Percentiles rank a stretch among this genome's conserved stretches.
Conservation (phyloP, 2,888 invertebrate genomes). For the Torymus texanus region DNA sequence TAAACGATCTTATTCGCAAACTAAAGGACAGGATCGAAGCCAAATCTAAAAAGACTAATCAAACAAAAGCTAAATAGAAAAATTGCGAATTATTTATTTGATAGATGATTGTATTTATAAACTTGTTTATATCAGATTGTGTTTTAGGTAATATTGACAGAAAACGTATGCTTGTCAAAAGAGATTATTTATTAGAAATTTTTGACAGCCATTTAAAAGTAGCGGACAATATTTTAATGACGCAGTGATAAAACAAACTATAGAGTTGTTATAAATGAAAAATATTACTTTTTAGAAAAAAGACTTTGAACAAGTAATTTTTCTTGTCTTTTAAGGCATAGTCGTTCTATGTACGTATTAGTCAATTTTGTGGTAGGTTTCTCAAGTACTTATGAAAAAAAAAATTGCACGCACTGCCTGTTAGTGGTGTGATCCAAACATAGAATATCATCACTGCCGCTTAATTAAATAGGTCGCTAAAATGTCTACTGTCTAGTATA, state of each 20-base stretch:
- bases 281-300: slow-evolving; percentile 52
- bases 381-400: slow-evolving; percentile 40
- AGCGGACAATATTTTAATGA: slow-evolving; percentile 51
- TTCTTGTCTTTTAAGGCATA: slow-evolving; percentile 51
- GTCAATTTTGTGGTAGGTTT: slow-evolving; percentile 56
- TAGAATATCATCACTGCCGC: slow-evolving; percentile 52
- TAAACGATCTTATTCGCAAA: slow-evolving; percentile 76
- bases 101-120: slow-evolving; percentile 54
- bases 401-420: slow-evolving; percentile 41
- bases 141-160: slow-evolving; percentile 47
- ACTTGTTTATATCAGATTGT: slow-evolving; percentile 50
- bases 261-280: slow-evolving; percentile 43
- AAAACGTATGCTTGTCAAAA: slow-evolving; percentile 47
- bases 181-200: slow-evolving; percentile 53
- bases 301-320: slow-evolving; percentile 47
- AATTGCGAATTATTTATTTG: slow-evolving; percentile 53
- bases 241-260: slow-evolving; percentile 52
- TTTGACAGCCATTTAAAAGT: slow-evolving; percentile 47
- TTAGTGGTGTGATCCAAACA: slow-evolving; percentile 44
- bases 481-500: slow-evolving; percentile 39
- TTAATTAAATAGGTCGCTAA: slow-evolving; percentile 51
- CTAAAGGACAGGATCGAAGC: slow-evolving; percentile 75
- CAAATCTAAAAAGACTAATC: slow-evolving; percentile 74
- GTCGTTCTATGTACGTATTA: slow-evolving; percentile 53
- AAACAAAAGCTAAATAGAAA: slow-evolving; percentile 54